Evolutionary conservation across 2,888 invertebrate species (phyloP).

Genomic region (Didymodactylos carnosus): DNA sequence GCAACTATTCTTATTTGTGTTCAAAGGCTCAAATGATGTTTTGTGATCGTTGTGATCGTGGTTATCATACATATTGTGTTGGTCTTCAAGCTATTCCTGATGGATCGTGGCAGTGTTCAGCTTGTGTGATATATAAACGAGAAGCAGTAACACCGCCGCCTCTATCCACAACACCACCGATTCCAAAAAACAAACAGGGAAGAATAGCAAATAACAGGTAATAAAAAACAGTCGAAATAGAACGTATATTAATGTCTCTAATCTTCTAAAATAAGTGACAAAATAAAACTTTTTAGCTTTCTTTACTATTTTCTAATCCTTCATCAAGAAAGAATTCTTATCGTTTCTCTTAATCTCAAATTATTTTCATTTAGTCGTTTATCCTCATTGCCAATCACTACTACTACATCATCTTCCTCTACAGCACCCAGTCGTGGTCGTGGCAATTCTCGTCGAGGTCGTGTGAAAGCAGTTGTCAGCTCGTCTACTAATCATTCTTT

Average conservation of each 20-base stretch:
- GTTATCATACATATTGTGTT: constrained; percentile 76
- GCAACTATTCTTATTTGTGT: too few relatives aligned
- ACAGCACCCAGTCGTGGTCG: neutral
- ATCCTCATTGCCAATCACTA: too few relatives aligned
- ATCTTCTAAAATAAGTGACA: too few relatives aligned
- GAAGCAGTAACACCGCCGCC: neutral
- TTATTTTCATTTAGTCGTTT: neutral
- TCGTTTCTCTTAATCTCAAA: neutral
- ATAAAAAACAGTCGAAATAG: too few relatives aligned
- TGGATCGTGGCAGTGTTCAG: constrained; percentile 64
- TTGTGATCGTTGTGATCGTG: constrained; percentile 79
- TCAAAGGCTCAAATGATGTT: constrained; percentile 54
- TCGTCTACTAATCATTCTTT: too few relatives aligned
- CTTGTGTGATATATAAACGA: too few relatives aligned
- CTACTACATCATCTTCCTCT: neutral
- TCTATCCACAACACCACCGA: neutral
- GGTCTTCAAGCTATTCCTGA: constrained; percentile 57
- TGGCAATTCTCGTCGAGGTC: neutral
- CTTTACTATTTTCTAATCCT: too few relatives aligned
- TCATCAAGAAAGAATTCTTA: too few relatives aligned
- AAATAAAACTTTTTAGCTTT: too few relatives aligned
- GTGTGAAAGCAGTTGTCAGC: too few relatives aligned
- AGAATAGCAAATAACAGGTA: neutral
- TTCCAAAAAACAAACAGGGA: neutral
- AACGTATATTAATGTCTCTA: too few relatives aligned